These are phyloP conservation scores for Zaprionus capensis DNA, from an alignment of 1,140 invertebrate genomes.

Conservation along the genomic window DNA sequence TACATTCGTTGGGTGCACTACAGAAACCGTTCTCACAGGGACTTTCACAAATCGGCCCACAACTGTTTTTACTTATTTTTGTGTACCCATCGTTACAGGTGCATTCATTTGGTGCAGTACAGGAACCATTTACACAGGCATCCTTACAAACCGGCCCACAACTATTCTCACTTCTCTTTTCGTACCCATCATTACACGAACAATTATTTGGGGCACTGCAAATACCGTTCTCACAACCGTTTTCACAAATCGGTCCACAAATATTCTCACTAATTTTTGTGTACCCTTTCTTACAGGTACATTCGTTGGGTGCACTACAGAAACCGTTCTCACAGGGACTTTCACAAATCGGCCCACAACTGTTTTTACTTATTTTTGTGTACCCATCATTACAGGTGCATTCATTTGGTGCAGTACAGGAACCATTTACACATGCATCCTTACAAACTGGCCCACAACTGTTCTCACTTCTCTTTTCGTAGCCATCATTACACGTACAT, in stretches of 20 bases:
- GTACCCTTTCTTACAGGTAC: slow-evolving; percentile 29
- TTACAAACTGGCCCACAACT: slow-evolving; percentile 5
- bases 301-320: slow-evolving; percentile 20
- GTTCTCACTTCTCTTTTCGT: background rate
- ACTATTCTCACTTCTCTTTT: slow-evolving; percentile 4
- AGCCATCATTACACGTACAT: slow-evolving; percentile 11
- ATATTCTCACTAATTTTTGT: background rate
- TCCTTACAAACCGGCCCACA: slow-evolving; percentile 13
- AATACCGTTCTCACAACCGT: slow-evolving; percentile 26
- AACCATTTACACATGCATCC: background rate
- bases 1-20: background rate
- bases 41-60: background rate
- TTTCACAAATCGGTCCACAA: slow-evolving; percentile 26
- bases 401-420: background rate
- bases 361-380: background rate
- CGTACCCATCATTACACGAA: slow-evolving; percentile 2
- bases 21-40: background rate
- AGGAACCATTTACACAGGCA: slow-evolving; percentile 35
- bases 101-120: slow-evolving; percentile 23
- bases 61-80: background rate
- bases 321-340: slow-evolving; percentile 22
- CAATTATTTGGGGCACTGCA: slow-evolving; percentile 14
- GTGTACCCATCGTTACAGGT: slow-evolving; percentile 13
- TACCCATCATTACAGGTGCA: slow-evolving; percentile 9
- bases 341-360: background rate